Conservation (phyloP, 1,140 invertebrate genomes). For the Carposina sasakii region DNA sequence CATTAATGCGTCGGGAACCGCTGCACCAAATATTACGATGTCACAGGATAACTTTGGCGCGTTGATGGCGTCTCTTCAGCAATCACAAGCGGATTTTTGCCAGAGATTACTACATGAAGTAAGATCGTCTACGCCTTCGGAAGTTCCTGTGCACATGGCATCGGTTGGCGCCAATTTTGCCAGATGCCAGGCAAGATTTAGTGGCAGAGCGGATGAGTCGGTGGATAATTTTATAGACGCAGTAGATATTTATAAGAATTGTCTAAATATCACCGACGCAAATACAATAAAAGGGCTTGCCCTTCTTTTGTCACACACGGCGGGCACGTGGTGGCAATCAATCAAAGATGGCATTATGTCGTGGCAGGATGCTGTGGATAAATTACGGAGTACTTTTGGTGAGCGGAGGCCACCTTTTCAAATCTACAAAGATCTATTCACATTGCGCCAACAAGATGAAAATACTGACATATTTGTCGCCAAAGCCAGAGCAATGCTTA, state of each 20-base stretch:
- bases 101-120: too few relatives aligned
- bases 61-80: too few relatives aligned
- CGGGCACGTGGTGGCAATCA: conserved; percentile 8
- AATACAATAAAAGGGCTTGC: conserved; percentile 2
- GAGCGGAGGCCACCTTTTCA: background rate
- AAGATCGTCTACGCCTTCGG: too few relatives aligned
- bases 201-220: too few relatives aligned
- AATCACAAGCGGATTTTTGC: too few relatives aligned
- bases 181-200: too few relatives aligned
- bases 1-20: too few relatives aligned
- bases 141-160: too few relatives aligned
- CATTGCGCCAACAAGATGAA: background rate
- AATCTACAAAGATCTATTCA: background rate
- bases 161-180: too few relatives aligned
- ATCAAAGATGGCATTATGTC: background rate
- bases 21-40: too few relatives aligned
- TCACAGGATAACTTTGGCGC: too few relatives aligned
- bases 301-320: conserved; percentile 1
- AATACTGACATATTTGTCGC: conserved; percentile 7
- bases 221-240: background rate
- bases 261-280: background rate
- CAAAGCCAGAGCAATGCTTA: background rate
- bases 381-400: background rate
- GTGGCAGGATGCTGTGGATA: background rate
- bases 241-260: background rate